phyloP scores from a whole-genome alignment of 2,888 invertebrate species.

The Drosophila nr. medialis region DNA sequence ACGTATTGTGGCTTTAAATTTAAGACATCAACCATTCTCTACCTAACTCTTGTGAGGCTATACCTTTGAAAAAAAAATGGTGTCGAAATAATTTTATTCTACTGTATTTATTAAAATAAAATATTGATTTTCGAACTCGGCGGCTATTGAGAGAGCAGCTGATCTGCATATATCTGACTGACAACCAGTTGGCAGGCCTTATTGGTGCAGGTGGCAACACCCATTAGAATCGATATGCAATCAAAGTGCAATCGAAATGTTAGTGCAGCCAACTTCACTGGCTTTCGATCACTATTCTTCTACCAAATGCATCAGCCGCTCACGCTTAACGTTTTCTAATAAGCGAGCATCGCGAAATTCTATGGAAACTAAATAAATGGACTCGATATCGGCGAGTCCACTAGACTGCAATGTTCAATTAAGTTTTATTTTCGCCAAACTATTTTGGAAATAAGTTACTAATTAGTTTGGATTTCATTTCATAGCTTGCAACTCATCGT shows the following conservation, averaged over 20 bases:
- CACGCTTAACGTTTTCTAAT: rapidly evolving
- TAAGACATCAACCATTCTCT: background rate
- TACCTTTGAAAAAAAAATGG: background rate
- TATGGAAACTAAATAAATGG: background rate
- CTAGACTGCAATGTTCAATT: background rate
- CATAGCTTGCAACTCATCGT: background rate
- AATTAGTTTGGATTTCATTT: background rate
- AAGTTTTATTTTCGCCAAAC: background rate
- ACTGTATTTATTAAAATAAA: background rate
- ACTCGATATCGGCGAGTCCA: background rate
- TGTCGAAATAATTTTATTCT: background rate
- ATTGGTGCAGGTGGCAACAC: background rate
- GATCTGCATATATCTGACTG: background rate
- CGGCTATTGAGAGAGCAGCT: background rate
- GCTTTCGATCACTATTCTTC: background rate
- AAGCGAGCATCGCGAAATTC: background rate
- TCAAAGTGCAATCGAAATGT: background rate
- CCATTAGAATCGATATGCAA: background rate
- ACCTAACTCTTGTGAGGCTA: background rate
- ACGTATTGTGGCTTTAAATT: background rate
- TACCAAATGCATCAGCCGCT: background rate
- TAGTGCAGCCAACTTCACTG: background rate
- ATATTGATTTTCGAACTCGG: background rate
- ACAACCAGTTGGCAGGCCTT: background rate
- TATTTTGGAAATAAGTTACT: background rate